Evolutionary conservation across 2,888 invertebrate genomes (phyloP).

Genomic region (Aphodius granarius): DNA sequence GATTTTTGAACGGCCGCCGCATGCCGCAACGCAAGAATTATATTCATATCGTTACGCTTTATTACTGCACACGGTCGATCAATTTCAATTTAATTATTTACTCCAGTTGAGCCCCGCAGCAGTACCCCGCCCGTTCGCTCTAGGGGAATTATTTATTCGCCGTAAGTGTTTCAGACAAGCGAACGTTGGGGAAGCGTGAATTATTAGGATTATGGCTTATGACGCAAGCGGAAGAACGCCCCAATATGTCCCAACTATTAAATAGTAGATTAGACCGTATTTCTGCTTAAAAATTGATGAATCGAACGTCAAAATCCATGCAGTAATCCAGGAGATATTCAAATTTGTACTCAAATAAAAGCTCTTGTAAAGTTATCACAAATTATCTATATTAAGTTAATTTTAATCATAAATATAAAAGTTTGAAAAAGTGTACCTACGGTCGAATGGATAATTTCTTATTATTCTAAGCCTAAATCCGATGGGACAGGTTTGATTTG

Average conservation of each 20-base stretch:
- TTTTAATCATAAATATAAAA: too few species aligned
- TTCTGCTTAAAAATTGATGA: too few species aligned
- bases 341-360: too few species aligned
- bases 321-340: too few species aligned
- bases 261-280: too few species aligned
- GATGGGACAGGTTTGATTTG: background rate
- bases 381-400: too few species aligned
- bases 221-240: background rate
- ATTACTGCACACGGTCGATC: slow-evolving; percentile 24
- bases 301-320: too few species aligned
- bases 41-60: slow-evolving; percentile 28
- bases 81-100: slow-evolving; percentile 28
- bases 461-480: background rate
- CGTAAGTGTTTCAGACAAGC: slow-evolving; percentile 13
- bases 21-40: slow-evolving; percentile 21
- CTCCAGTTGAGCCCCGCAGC: background rate
- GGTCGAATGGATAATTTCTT: background rate
- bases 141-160: background rate
- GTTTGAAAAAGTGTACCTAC: too few species aligned
- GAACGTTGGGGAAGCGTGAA: slow-evolving; percentile 12
- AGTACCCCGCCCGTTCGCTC: background rate
- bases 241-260: background rate
- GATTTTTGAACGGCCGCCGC: slow-evolving; percentile 24
- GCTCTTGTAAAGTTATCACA: too few species aligned
- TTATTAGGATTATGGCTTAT: slow-evolving; percentile 10